Evolutionary conservation across 2,113 vertebrate genomes (phyloP), one percentile per base, ranked within the genome.

Genomic region (Nothobranchius furzeri): DNA sequence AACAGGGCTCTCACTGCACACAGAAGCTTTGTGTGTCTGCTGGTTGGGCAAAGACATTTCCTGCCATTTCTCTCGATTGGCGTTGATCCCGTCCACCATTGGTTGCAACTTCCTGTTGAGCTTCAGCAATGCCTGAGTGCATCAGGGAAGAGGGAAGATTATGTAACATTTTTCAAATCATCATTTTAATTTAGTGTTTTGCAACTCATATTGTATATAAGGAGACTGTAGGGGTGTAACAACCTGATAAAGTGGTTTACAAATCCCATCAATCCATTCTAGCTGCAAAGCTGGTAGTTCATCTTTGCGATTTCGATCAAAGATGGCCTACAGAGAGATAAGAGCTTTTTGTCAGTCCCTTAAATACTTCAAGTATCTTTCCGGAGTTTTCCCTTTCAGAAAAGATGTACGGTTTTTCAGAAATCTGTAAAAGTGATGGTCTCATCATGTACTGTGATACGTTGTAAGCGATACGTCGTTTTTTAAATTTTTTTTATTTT

Each of bases 241-340:
- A 48, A 98, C 96, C 94, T 98, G 91, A 86, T 97, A 99, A 63
- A 99, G 78, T 60, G 98, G 98, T 91, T 94, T 93, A 86, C 98
- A 99, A 92, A 99, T 99, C 78, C 95, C 94, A 82, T 99, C 96
- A 68, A 98, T 99, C 98, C 98, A 99, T 84, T 99, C 97, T 9
- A 98, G 50, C 70, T 99, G 98, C 80, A 99, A 64, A 51, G 93
- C 93, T 56, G 98, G 98, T 55, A 99, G 93, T 89, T 99, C 96
- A 76, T 99, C 96, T 92, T 99, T 99, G 68, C 98, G 95, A 91
- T 99, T 99, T 64, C 96, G 96, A 81, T 99, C 98, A 94, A 99
- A 99, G 91, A 99, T 99, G 66, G 98, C 97, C 98, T 99, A 70
- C 2, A 62, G 68, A 74, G 43, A 76, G 6, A 53, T 7, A 14